Evolutionary conservation across 2,888 invertebrate species (phyloP).

Genomic region (Agrilus cyanescens): DNA sequence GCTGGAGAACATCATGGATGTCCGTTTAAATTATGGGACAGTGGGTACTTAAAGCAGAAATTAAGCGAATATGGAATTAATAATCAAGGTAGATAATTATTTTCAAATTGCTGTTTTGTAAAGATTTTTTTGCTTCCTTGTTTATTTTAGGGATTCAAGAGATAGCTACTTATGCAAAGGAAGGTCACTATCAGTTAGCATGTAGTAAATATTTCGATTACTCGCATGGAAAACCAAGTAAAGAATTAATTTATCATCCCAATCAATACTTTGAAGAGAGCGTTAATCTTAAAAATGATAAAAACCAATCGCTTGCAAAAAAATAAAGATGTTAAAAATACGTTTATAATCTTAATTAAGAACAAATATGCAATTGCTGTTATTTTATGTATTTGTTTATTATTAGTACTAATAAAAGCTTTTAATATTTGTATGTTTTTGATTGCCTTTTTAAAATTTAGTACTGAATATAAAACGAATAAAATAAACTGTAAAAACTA

Average conservation of each 20-base stretch:
- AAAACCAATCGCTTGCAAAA: slow-evolving; percentile 3
- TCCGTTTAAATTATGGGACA: slow-evolving; percentile 78
- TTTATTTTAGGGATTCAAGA: slow-evolving; percentile 51
- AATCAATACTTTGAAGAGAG: slow-evolving; percentile 86
- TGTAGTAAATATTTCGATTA: slow-evolving; percentile 80
- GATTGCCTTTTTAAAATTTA: too few relatives aligned
- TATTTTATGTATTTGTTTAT: too few relatives aligned
- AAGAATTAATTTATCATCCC: slow-evolving; percentile 72
- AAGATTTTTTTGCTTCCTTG: background rate
- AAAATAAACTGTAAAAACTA: background rate
- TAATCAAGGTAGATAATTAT: slow-evolving; percentile 39
- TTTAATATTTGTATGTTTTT: too few relatives aligned
- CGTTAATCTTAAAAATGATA: slow-evolving; percentile 26
- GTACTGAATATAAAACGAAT: too few relatives aligned
- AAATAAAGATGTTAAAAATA: too few relatives aligned
- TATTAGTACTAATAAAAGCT: too few relatives aligned
- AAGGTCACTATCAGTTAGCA: slow-evolving; percentile 77
- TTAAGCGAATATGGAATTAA: slow-evolving; percentile 55
- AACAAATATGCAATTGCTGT: too few relatives aligned
- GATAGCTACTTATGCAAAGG: slow-evolving; percentile 58
- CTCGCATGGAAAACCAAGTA: slow-evolving; percentile 48
- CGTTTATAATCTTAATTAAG: too few relatives aligned
- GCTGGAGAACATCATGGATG: slow-evolving; percentile 87
- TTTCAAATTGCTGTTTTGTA: slow-evolving; percentile 5
- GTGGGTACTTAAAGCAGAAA: slow-evolving; percentile 55